Evolutionary conservation across 2,888 invertebrate genomes (phyloP).

Genomic region (Branchipolynoe longqiensis): DNA sequence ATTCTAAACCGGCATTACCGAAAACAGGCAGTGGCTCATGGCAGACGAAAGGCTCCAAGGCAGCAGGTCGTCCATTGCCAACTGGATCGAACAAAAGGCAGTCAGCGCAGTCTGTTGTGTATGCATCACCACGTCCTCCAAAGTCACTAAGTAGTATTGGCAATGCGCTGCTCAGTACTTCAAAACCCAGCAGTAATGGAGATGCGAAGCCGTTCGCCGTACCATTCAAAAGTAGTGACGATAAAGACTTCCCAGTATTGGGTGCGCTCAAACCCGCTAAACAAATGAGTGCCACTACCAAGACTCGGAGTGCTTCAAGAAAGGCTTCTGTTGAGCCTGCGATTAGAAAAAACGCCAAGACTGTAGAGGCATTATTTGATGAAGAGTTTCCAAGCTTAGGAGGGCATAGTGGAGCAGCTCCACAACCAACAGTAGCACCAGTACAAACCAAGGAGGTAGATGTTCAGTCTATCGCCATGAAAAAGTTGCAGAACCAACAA

Average conservation of each 20-base stretch:
- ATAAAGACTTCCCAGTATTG: conserved; percentile 7
- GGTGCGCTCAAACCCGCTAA: conserved; percentile 19
- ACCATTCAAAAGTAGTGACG: not conserved
- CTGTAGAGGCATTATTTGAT: conserved; percentile 24
- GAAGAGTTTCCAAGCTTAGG: conserved; percentile 53
- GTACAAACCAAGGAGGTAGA: not conserved
- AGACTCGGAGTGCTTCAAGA: not conserved
- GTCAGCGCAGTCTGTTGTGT: not conserved
- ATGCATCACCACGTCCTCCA: conserved; percentile 10
- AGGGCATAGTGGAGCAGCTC: not conserved
- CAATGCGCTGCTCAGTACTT: conserved; percentile 23
- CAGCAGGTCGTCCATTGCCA: not conserved
- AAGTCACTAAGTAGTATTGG: conserved; percentile 63
- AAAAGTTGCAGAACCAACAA: conserved; percentile 68
- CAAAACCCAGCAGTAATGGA: conserved; percentile 6
- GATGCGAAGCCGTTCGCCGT: not conserved
- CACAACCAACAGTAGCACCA: conserved; percentile 10
- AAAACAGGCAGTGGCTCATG: not conserved
- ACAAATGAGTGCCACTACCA: not conserved
- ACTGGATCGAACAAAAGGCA: too few relatives aligned
- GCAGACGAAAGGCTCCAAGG: conserved; percentile 7
- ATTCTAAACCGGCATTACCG: not conserved
- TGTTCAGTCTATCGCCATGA: conserved; percentile 68
- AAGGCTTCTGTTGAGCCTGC: not conserved
- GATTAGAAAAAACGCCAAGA: not conserved